Base-by-base conservation (phyloP, 2,113 vertebrate species). In the Colistium nudipinnis region DNA sequence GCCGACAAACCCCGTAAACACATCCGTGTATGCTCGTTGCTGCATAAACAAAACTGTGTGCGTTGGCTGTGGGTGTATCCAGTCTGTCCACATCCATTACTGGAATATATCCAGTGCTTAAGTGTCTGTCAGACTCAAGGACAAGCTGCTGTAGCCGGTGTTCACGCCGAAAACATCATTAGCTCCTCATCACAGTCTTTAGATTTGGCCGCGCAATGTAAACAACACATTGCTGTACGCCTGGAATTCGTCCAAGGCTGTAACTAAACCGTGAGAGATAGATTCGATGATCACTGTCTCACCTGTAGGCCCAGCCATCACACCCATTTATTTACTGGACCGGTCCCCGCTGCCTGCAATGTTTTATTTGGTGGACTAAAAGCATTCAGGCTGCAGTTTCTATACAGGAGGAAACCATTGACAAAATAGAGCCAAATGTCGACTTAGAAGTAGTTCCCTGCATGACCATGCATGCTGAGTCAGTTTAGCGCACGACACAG, bases 1-100 rank as follows among this genome's bases (percentile, higher is more conserved):
- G 43, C 31, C 41, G 52, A 41, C 47, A 64, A 25, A 59, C 39
- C n/a, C 7, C 12, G 24, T 27, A 74, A 63, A 47, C 39, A 33
- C 20, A 47, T 53, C 31, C 17, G 6, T 45, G 38, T 53, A 64
- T 56, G 30, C 17, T 25, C 9, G 4, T 24, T 27, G 28, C 13
- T 53, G 12, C 44, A 64, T 65, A 61, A 61, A 56, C 62, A 41
- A 7, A 53, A 24, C 11, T 24, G 25, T 9, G n/a, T 31, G 48
- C 17, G 2, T 53, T 20, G 9, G 11, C 6, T 53, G 17, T 33
- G 13, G 3, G 20, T 35, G 11, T 33, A 33, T n/a, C 19, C 8
- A 36, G 52, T 24, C 3, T 14, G 16, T 66, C 36, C 4, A 9
- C 5, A 19, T 45, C 28, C 28, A 56, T 54, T 27, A 19, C 4